Percentiles rank a stretch among this genome's conserved stretches.
phyloP scores from a whole-genome alignment of 2,888 invertebrate species.

The Altica lythri region DNA sequence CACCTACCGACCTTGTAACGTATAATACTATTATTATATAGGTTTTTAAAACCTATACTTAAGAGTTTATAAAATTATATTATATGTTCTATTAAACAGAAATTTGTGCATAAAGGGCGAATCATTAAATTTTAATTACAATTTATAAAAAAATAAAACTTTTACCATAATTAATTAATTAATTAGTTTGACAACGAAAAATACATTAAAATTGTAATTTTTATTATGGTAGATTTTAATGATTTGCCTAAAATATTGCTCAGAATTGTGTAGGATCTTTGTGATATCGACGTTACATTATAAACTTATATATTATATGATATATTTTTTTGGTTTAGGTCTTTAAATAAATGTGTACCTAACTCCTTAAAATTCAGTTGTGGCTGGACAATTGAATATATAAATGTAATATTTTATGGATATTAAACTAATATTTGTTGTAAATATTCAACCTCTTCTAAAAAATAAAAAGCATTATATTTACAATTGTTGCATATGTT shows the following conservation, averaged over 20 bases:
- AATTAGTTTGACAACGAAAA: too few relatives aligned
- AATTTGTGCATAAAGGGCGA: too few relatives aligned
- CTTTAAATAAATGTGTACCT: constrained; percentile 7
- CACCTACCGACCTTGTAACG: too few relatives aligned
- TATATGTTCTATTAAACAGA: too few relatives aligned
- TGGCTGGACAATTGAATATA: constrained; percentile 33
- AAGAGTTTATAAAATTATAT: too few relatives aligned
- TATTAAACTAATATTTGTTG: constrained; percentile 26
- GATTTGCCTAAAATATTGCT: constrained; percentile 4
- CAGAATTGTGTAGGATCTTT: constrained; percentile 1
- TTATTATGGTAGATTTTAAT: neutral
- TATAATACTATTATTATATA: too few relatives aligned
- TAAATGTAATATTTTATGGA: constrained; percentile 28
- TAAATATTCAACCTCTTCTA: constrained; percentile 33
- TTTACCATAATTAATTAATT: too few relatives aligned
- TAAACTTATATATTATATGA: constrained; percentile 4
- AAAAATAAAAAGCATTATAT: constrained; percentile 21
- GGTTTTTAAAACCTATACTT: too few relatives aligned
- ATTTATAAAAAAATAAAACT: too few relatives aligned
- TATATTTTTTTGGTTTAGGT: constrained; percentile 19
- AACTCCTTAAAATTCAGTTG: constrained; percentile 16
- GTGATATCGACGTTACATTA: constrained; percentile 16
- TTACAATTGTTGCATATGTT: too few relatives aligned
- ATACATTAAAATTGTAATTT: neutral
- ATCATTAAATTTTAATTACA: too few relatives aligned